These are phyloP conservation scores for Tragelaphus imberbis DNA, from an alignment of 2,113 vertebrate species.

Conservation along the genomic window DNA sequence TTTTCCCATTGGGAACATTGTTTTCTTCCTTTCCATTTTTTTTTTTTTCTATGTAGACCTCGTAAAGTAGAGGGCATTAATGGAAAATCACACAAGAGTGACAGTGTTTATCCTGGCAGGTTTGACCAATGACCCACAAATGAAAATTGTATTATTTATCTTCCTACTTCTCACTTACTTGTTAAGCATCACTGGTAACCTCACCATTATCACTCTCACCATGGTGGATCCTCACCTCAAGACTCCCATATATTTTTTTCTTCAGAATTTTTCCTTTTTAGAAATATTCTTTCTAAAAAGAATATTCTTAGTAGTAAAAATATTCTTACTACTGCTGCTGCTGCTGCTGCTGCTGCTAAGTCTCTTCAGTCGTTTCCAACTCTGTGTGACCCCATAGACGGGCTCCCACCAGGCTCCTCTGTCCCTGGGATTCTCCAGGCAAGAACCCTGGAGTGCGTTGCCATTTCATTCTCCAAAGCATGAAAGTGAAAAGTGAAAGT, in stretches of 20 bases:
- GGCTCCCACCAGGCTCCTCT: too few species aligned
- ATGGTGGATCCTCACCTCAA: constrained; percentile 53
- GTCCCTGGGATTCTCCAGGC: too few species aligned
- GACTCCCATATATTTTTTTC: constrained; percentile 67
- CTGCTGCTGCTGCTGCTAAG: too few species aligned
- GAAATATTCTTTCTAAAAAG: constrained; percentile 41
- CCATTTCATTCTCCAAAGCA: too few species aligned
- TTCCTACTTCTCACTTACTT: constrained; percentile 57
- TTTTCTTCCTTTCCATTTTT: neutral
- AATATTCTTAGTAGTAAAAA: too few species aligned
- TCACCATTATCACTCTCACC: constrained; percentile 41
- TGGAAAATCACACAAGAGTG: constrained; percentile 39
- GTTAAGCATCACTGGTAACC: constrained; percentile 53
- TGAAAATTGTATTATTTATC: constrained; percentile 18
- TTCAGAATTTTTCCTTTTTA: constrained; percentile 55
- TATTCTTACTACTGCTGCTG: neutral
- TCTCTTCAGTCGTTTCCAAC: too few species aligned
- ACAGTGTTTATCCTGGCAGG: constrained; percentile 53
- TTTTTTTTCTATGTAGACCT: neutral
- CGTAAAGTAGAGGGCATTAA: neutral
- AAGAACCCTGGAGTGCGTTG: too few species aligned
- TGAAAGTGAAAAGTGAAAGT: too few species aligned
- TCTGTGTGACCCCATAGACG: too few species aligned
- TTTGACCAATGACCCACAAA: constrained; percentile 36
- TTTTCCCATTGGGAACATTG: neutral